These are phyloP conservation scores for Motacilla tschutschensis DNA, from an alignment of 2,113 vertebrate genomes.

Conservation along the genomic window DNA sequence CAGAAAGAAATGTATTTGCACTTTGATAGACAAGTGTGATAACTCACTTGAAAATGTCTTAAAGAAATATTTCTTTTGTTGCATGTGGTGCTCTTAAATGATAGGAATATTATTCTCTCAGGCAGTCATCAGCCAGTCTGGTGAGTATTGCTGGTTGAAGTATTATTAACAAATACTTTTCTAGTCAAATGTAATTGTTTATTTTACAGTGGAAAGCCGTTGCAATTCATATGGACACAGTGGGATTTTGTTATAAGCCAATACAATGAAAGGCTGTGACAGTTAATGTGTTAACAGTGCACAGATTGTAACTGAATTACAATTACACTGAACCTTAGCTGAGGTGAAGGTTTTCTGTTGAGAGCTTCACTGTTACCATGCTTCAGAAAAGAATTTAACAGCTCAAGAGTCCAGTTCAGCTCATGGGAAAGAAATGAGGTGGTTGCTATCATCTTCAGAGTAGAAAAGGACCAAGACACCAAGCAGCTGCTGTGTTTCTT, in stretches of 20 bases:
- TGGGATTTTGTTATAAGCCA: slow-evolving; percentile 18
- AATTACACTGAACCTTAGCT: slow-evolving; percentile 5
- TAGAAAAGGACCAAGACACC: background rate
- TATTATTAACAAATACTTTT: background rate
- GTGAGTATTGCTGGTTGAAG: background rate
- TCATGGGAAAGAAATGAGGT: background rate
- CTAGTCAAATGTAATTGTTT: slow-evolving; percentile 13
- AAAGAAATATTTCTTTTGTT: background rate
- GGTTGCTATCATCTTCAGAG: background rate
- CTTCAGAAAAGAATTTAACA: background rate
- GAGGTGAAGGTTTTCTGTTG: slow-evolving; percentile 5
- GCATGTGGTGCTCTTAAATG: background rate
- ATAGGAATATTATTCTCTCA: background rate
- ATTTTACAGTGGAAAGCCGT: slow-evolving; percentile 10
- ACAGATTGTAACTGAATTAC: background rate
- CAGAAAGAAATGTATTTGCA: background rate
- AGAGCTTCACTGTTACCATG: background rate
- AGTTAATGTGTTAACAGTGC: slow-evolving; percentile 13
- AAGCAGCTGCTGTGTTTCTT: background rate
- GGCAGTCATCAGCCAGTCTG: background rate
- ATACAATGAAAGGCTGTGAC: slow-evolving; percentile 23
- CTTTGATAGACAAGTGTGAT: background rate
- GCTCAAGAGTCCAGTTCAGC: background rate
- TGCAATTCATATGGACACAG: slow-evolving; percentile 18
- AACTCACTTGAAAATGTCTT: background rate